Conservation (phyloP, 2,888 invertebrate species). For the Scelioninae gen. 1 region DNA sequence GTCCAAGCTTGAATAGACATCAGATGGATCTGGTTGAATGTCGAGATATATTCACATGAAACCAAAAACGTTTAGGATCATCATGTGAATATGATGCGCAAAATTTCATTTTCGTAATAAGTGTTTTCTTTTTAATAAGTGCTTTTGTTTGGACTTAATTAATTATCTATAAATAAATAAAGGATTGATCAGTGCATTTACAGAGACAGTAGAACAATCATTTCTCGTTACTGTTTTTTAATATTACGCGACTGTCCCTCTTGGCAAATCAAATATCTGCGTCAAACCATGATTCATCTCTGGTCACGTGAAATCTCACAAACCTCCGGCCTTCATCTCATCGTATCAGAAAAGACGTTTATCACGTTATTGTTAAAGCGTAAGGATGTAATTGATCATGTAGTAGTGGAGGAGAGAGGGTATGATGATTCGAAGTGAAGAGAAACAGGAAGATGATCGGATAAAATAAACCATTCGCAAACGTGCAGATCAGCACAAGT, state of each 20-base stretch:
- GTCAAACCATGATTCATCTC: not conserved
- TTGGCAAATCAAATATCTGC: not conserved
- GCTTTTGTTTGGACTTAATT: not conserved
- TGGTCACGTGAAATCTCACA: not conserved
- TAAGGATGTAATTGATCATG: not conserved
- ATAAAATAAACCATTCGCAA: not conserved
- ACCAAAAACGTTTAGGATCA: not conserved
- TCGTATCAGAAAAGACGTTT: not conserved
- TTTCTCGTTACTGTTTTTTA: not conserved
- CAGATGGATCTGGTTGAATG: no score
- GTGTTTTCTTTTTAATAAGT: no score
- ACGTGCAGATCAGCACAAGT: not conserved
- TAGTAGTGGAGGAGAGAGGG: not conserved
- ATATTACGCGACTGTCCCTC: not conserved
- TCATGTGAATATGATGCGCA: not conserved
- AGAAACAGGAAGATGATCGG: not conserved
- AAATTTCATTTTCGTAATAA: not conserved
- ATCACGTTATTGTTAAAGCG: not conserved
- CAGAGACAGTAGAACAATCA: not conserved
- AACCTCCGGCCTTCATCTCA: not conserved
- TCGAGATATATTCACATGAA: not conserved
- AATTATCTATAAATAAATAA: not conserved
- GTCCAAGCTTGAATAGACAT: not conserved
- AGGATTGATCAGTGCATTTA: not conserved
- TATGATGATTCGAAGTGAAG: not conserved